Conservation (phyloP, 2,888 invertebrate species). For the Andrena minutula region DNA sequence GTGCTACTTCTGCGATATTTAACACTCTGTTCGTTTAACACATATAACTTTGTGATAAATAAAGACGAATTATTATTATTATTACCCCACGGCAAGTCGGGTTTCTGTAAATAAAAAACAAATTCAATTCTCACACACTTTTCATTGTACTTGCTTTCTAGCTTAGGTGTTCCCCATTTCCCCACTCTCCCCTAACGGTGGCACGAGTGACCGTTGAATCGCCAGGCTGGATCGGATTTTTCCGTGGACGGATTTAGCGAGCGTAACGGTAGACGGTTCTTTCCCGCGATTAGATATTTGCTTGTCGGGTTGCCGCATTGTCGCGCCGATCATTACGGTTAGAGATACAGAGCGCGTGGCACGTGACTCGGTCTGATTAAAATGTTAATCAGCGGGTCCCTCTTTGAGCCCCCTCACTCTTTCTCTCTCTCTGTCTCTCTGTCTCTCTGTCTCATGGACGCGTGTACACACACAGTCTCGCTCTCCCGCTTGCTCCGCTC, state of each 20-base stretch:
- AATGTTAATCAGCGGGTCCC: slow-evolving; percentile 81
- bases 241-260: slow-evolving; percentile 28
- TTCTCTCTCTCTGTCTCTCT: slow-evolving; percentile 9
- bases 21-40: too few relatives aligned
- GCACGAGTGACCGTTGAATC: not conserved
- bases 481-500: slow-evolving; percentile 14
- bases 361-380: slow-evolving; percentile 83
- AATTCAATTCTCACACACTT: too few relatives aligned
- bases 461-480: slow-evolving; percentile 36
- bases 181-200: too few relatives aligned
- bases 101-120: too few relatives aligned
- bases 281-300: slow-evolving; percentile 58
- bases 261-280: slow-evolving; percentile 28
- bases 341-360: slow-evolving; percentile 73
- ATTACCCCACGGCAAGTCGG: too few relatives aligned
- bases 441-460: not conserved
- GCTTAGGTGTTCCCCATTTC: too few relatives aligned
- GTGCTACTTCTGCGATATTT: too few relatives aligned
- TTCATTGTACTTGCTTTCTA: too few relatives aligned
- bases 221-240: slow-evolving; percentile 7
- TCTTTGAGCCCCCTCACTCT: slow-evolving; percentile 35
- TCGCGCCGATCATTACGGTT: slow-evolving; percentile 72
- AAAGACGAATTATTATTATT: too few relatives aligned
- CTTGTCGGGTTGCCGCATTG: slow-evolving; percentile 47
- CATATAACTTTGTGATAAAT: too few relatives aligned